These are phyloP conservation scores for Harmothoe impar DNA, from an alignment of 2,888 invertebrate species.

Conservation along the genomic window DNA sequence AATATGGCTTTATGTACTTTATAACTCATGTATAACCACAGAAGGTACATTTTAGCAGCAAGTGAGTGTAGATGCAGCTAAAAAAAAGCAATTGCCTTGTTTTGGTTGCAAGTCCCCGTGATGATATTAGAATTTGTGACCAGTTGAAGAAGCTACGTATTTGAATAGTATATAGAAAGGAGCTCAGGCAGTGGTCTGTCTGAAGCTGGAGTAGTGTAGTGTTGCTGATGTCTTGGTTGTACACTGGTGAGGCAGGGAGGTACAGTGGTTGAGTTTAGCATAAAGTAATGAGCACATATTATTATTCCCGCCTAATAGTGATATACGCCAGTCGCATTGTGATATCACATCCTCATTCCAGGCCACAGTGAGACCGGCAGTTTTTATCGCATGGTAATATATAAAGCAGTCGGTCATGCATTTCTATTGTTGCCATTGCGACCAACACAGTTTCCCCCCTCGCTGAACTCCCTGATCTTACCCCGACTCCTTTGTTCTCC, in stretches of 20 bases:
- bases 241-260: background rate
- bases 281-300: background rate
- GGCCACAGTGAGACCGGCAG: background rate
- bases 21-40: too few relatives aligned
- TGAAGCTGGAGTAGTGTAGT: background rate
- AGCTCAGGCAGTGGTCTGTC: too few relatives aligned
- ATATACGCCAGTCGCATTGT: conserved; percentile 24
- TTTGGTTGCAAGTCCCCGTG: background rate
- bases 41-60: too few relatives aligned
- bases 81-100: background rate
- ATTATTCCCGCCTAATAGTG: background rate
- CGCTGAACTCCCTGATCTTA: background rate
- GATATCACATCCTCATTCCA: conserved; percentile 39
- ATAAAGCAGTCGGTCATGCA: background rate
- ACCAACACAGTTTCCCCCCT: background rate
- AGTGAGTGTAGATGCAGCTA: too few relatives aligned
- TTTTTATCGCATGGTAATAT: background rate
- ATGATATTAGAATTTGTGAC: background rate
- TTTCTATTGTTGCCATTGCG: background rate
- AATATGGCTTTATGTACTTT: too few relatives aligned
- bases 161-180: too few relatives aligned
- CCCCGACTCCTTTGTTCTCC: background rate
- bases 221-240: conserved; percentile 1
- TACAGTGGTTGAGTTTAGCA: background rate
- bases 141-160: too few relatives aligned